phyloP scores from a whole-genome alignment of 2,113 vertebrate species.

The Cettia cetti region DNA sequence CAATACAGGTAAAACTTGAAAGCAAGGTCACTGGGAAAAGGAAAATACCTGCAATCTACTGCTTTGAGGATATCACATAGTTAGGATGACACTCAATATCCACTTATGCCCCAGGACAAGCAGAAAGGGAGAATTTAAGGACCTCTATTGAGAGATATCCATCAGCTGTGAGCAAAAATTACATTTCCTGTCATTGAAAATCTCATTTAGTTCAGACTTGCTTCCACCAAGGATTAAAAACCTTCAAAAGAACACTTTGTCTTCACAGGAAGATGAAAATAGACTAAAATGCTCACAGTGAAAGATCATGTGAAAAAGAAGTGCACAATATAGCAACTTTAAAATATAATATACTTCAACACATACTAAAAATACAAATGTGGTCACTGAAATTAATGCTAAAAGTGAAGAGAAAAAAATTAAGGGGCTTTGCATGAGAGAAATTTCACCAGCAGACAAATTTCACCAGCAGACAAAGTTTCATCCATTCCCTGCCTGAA shows the following conservation, averaged over 20 bases:
- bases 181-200: conserved; percentile 39
- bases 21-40: conserved; percentile 28
- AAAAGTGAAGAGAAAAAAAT: neutral
- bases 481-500: neutral
- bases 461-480: neutral
- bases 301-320: neutral
- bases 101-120: conserved; percentile 20
- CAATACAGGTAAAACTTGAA: neutral
- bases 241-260: conserved; percentile 39
- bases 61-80: neutral
- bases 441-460: neutral
- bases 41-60: neutral
- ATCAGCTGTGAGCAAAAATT: conserved; percentile 48
- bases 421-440: neutral
- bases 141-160: conserved; percentile 49
- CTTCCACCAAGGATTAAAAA: conserved; percentile 53
- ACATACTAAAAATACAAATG: neutral
- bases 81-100: conserved; percentile 25
- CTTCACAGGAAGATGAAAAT: conserved; percentile 36
- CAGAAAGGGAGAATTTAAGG: conserved; percentile 20
- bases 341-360: neutral
- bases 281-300: conserved; percentile 8
- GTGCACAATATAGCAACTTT: neutral
- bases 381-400: neutral
- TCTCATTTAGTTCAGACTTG: conserved; percentile 53